Base-by-base conservation (phyloP, 1,140 invertebrate genomes). In the Bradynema listronoti region DNA sequence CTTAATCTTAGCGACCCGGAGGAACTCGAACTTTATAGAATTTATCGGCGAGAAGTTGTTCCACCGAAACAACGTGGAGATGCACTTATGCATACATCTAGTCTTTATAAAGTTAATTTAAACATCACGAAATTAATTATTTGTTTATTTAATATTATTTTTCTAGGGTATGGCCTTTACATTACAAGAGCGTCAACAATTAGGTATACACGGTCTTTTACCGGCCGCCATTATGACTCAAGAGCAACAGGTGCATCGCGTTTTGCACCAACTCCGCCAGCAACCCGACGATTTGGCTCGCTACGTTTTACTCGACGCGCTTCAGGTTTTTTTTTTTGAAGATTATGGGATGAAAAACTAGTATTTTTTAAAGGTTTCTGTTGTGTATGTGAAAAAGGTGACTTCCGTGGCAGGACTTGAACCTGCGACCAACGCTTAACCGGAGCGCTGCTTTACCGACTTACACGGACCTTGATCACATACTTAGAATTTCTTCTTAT, bases 111-210 rank as follows among this genome's bases (percentile, higher is more conserved):
- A 88, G 89, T 27, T 19, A n/a, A n/a, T n/a, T 83, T 91, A 50
- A n/a, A 30, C 34, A 7, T 24, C 7, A 3, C 34, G 47, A n/a
- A 50, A 29, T 29, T 24, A 24, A n/a, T 30, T 29, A 50, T 4
- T 27, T 32, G 3, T 24, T 24, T 4, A n/a, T n/a, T n/a, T n/a
- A n/a, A n/a, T n/a, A n/a, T n/a, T n/a, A n/a, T n/a, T n/a, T n/a
- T n/a, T n/a, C n/a, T n/a, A 91, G 88, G 90, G 90, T 69, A 83
- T 91, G 77, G 90, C 89, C 1, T 93, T 92, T 80, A 89, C 87
- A 9, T 76, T 91, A 65, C 84, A 89, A 80, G 90, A 94, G 77
- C 84, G 90, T 58, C 89, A 93, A 83, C 83, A 86, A 0, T 83
- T 93, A 58, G 90, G 90, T 56, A 90, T 94, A 70, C 90, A 93